These are phyloP conservation scores for Salminus brasiliensis DNA, from an alignment of 2,113 vertebrate species.

Conservation along the genomic window DNA sequence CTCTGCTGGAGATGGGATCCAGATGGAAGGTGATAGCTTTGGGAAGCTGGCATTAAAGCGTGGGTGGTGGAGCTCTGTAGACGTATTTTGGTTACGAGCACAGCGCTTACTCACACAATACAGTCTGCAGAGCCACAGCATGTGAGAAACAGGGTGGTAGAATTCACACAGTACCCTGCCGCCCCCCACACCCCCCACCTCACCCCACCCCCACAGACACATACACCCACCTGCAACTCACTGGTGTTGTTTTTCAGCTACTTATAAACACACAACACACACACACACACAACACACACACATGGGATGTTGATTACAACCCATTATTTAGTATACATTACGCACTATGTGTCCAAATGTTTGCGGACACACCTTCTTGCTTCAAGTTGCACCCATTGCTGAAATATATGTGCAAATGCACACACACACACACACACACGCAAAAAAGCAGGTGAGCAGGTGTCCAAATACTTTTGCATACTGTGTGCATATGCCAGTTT, in stretches of 20 bases:
- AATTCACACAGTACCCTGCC: constrained; percentile 6
- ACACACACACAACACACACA: constrained; percentile 2
- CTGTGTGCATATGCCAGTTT: too few species aligned
- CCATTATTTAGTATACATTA: too few species aligned
- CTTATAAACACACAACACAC: not conserved
- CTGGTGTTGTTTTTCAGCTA: constrained; percentile 23
- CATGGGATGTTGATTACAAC: not conserved
- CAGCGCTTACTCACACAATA: constrained; percentile 28
- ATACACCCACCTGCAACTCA: too few species aligned
- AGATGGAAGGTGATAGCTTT: constrained; percentile 40
- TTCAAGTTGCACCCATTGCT: too few species aligned
- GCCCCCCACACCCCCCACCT: too few species aligned
- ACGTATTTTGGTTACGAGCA: constrained; percentile 37
- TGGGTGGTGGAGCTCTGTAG: constrained; percentile 30
- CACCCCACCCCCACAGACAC: too few species aligned
- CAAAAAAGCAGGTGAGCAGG: too few species aligned
- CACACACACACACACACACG: too few species aligned
- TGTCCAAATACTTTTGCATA: too few species aligned
- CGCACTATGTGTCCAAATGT: too few species aligned
- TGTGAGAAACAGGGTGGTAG: constrained; percentile 9
- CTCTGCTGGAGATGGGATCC: not conserved
- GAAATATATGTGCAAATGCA: too few species aligned
- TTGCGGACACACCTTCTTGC: too few species aligned
- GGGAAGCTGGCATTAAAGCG: constrained; percentile 30
- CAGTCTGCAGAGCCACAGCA: constrained; percentile 17